Percentiles rank a stretch among this genome's conserved stretches.
Conservation (phyloP, 2,113 vertebrate genomes). For the Dromiciops gliroides region DNA sequence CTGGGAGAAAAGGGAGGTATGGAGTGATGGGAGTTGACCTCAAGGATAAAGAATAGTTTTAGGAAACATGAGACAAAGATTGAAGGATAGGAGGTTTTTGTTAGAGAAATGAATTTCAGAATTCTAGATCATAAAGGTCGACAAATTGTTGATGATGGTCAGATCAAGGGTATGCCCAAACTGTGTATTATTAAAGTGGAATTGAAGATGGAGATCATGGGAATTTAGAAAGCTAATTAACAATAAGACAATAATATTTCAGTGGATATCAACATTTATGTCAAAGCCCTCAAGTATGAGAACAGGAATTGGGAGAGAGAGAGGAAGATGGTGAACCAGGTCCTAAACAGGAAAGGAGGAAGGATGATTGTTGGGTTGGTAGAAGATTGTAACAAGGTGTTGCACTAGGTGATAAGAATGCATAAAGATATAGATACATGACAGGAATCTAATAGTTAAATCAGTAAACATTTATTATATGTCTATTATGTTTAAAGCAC, state of each 20-base stretch:
- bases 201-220: background rate
- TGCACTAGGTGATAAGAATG: background rate
- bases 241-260: background rate
- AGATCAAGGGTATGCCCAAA: background rate
- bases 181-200: background rate
- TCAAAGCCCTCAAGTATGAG: background rate
- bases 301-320: background rate
- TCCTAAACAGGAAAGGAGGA: background rate
- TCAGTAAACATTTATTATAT: background rate
- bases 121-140: background rate
- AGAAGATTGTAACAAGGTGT: background rate
- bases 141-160: background rate
- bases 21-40: background rate
- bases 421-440: background rate
- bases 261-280: background rate
- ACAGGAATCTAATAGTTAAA: background rate
- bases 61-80: background rate
- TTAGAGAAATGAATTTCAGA: background rate
- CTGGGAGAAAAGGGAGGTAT: background rate
- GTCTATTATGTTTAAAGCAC: background rate
- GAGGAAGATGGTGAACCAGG: background rate
- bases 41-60: background rate
- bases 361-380: background rate
- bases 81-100: background rate
- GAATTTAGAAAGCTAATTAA: background rate